Percentiles rank a stretch among this genome's conserved stretches.
phyloP scores from a whole-genome alignment of 2,888 invertebrate genomes.

The Calliphora vomitoria region DNA sequence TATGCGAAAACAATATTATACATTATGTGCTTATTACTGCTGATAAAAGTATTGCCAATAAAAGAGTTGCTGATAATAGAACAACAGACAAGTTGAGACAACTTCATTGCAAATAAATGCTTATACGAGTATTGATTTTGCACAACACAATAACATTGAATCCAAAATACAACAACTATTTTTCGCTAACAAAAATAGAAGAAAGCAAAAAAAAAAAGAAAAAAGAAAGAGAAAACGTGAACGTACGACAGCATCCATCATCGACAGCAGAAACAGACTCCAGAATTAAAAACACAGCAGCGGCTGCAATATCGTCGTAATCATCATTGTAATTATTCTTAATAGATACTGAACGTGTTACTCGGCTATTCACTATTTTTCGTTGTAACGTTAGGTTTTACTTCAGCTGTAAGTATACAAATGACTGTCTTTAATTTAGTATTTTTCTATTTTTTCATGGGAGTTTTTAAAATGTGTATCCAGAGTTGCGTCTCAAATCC shows the following conservation, averaged over 20 bases:
- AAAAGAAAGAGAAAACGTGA: conserved; percentile 43
- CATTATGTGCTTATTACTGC: neutral
- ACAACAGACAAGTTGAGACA: neutral
- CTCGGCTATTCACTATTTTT: conserved; percentile 50
- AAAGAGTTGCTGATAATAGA: conserved; percentile 30
- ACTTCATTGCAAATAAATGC: conserved; percentile 15
- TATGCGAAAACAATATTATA: neutral
- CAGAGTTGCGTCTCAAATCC: conserved; percentile 66
- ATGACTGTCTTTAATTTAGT: conserved; percentile 32
- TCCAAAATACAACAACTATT: conserved; percentile 34
- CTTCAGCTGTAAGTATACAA: conserved; percentile 78
- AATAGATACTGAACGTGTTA: conserved; percentile 44
- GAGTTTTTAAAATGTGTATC: conserved; percentile 68
- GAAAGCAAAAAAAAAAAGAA: conserved; percentile 46
- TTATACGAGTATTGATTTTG: conserved; percentile 56
- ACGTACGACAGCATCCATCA: conserved; percentile 61
- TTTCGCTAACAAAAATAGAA: conserved; percentile 62
- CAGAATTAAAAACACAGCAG: conserved; percentile 37
- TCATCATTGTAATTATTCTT: conserved; percentile 10
- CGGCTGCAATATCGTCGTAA: conserved; percentile 7
- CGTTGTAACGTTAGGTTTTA: conserved; percentile 43
- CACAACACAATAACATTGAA: conserved; percentile 26
- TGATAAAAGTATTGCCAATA: neutral
- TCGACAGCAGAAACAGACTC: conserved; percentile 58
- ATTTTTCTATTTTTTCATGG: conserved; percentile 36